Percentiles rank a stretch among this genome's conserved stretches.
Conservation (phyloP, 2,888 invertebrate species). For the Idaea straminata region DNA sequence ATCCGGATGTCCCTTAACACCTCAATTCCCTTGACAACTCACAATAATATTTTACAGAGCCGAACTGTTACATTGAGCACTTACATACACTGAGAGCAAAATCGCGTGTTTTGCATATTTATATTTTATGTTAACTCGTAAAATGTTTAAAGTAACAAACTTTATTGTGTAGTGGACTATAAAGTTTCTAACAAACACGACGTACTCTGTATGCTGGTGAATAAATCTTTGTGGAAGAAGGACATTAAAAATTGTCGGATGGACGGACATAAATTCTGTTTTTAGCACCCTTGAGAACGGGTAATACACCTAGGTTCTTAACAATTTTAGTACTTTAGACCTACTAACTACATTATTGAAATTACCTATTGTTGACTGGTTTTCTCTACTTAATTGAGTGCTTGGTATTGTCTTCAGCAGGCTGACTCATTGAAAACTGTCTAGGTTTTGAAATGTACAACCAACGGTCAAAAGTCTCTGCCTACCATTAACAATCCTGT, state of each 20-base stretch:
- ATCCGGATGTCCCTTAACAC: too few species aligned
- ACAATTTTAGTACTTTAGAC: background rate
- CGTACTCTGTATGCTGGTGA: constrained; percentile 18
- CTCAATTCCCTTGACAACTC: background rate
- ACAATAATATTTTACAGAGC: background rate
- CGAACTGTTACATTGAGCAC: background rate
- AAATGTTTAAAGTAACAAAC: constrained; percentile 64
- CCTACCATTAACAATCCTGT: too few species aligned
- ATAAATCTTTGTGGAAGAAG: constrained; percentile 8
- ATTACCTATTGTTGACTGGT: background rate
- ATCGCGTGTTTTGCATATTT: constrained; percentile 51
- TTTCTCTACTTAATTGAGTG: too few species aligned
- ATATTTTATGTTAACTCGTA: constrained; percentile 61
- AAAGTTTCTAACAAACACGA: constrained; percentile 42
- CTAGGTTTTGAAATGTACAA: too few species aligned
- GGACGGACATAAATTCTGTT: background rate
- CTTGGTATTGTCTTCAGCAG: too few species aligned
- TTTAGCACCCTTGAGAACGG: background rate
- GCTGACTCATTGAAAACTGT: too few species aligned
- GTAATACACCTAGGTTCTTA: background rate
- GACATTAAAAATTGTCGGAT: background rate
- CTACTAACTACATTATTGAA: background rate
- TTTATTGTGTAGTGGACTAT: constrained; percentile 54
- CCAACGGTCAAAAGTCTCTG: too few species aligned
- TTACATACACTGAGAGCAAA: constrained; percentile 28